Evolutionary conservation across 1,140 invertebrate genomes (phyloP).

Genomic region (Lordiphosa clarofinis): DNA sequence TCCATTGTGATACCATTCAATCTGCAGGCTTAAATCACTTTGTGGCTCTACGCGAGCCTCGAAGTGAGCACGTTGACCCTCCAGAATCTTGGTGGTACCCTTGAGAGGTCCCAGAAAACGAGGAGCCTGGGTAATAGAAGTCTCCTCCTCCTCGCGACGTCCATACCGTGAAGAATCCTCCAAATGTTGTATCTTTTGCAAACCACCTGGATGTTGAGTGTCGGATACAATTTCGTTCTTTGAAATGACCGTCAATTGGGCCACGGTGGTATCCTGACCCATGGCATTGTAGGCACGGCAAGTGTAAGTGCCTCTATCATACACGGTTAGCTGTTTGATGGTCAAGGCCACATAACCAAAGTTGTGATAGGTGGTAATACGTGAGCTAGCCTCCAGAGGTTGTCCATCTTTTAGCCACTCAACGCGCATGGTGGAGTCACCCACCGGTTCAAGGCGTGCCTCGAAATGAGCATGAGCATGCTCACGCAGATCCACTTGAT

Average conservation of each 20-base stretch:
- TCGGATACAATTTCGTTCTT: constrained; percentile 92
- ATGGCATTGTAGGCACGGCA: constrained; percentile 93
- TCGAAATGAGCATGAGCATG: constrained; percentile 98
- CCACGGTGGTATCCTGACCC: constrained; percentile 93
- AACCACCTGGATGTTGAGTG: constrained; percentile 91
- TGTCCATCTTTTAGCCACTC: constrained; percentile 98
- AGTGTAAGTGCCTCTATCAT: constrained; percentile 95
- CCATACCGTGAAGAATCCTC: constrained; percentile 89
- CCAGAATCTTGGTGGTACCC: constrained; percentile 95
- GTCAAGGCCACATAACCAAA: constrained; percentile 98
- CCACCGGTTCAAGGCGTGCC: constrained; percentile 94
- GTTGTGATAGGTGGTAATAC: constrained; percentile 97
- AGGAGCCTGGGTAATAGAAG: constrained; percentile 87
- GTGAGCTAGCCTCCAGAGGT: constrained; percentile 93
- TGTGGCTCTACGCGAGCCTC: constrained; percentile 96
- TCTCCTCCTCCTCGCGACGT: constrained; percentile 86
- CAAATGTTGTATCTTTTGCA: constrained; percentile 93
- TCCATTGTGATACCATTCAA: constrained; percentile 96
- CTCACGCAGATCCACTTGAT: constrained; percentile 93
- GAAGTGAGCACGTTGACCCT: constrained; percentile 97
- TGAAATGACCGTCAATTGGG: constrained; percentile 91
- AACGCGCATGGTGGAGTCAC: constrained; percentile 93
- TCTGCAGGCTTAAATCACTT: constrained; percentile 91
- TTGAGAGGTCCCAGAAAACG: constrained; percentile 92
- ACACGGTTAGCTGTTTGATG: constrained; percentile 93